Evolutionary conservation across 2,113 vertebrate species (phyloP).

Genomic region (Petrocephalus microphthalmus): DNA sequence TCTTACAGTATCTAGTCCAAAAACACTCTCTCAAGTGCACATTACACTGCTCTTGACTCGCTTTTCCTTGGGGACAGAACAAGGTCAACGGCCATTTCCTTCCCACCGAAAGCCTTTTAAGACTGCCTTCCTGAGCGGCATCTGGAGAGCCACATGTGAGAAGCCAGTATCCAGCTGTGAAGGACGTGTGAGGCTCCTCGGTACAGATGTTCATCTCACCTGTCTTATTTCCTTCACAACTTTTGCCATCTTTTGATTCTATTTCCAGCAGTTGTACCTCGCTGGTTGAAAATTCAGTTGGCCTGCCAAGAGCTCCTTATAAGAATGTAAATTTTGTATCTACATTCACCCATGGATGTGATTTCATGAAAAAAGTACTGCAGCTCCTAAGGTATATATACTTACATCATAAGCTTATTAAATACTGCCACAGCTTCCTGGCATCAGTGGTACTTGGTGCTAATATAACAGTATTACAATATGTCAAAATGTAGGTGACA

Average conservation of each 20-base stretch:
- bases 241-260: slow-evolving; percentile 5
- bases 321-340: slow-evolving; percentile 42
- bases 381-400: background rate
- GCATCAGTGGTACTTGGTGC: slow-evolving; percentile 12
- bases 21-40: background rate
- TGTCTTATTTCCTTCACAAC: background rate
- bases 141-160: background rate
- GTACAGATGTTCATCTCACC: background rate
- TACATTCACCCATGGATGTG: slow-evolving; percentile 35
- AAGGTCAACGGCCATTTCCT: background rate
- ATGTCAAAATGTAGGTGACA: slow-evolving; percentile 3
- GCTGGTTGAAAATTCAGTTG: slow-evolving; percentile 26
- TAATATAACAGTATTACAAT: slow-evolving; percentile 22
- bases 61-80: background rate
- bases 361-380: slow-evolving; percentile 20
- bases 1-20: background rate
- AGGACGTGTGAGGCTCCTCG: too few relatives aligned
- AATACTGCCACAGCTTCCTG: slow-evolving; percentile 42
- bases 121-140: background rate
- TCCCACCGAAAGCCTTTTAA: too few relatives aligned
- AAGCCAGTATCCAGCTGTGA: background rate
- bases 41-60: background rate
- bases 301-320: slow-evolving; percentile 36
- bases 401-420: slow-evolving; percentile 4
- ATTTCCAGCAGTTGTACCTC: background rate